A percentile compares a stretch with the other conserved stretches of the same genome.
These are phyloP conservation scores for Agrotis puta DNA, from an alignment of 2,888 invertebrate species.

Conservation along the genomic window DNA sequence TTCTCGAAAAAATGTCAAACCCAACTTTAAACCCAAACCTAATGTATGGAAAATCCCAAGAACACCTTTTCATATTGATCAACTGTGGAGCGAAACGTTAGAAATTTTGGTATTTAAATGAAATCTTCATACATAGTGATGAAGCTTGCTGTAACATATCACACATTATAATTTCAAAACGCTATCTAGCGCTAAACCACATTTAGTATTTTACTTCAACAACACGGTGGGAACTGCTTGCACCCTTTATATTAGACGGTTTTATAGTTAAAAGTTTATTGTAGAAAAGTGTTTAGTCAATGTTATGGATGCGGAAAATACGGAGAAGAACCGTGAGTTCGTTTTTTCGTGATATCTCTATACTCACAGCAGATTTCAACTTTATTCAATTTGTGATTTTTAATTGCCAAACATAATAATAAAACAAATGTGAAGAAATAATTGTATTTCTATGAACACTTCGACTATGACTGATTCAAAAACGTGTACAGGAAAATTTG, in stretches of 20 bases:
- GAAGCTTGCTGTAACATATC: slow-evolving; percentile 69
- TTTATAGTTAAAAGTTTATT: slow-evolving; percentile 2
- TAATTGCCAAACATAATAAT: background rate
- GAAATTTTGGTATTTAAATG: slow-evolving; percentile 83
- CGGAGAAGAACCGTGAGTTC: slow-evolving; percentile 49
- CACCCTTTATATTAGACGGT: background rate
- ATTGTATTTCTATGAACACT: slow-evolving; percentile 4
- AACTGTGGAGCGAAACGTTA: slow-evolving; percentile 49
- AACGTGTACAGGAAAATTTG: slow-evolving; percentile 35
- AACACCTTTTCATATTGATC: slow-evolving; percentile 52
- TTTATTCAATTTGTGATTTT: background rate
- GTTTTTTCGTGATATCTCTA: background rate
- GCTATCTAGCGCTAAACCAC: slow-evolving; percentile 74
- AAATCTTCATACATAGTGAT: slow-evolving; percentile 80
- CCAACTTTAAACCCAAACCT: slow-evolving; percentile 3
- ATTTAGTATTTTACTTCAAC: slow-evolving; percentile 45
- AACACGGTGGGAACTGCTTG: slow-evolving; percentile 26
- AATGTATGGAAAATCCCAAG: slow-evolving; percentile 43
- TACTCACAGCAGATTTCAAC: background rate
- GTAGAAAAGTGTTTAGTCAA: slow-evolving; percentile 4
- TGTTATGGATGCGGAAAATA: slow-evolving; percentile 51
- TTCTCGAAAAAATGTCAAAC: background rate
- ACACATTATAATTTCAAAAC: slow-evolving; percentile 86
- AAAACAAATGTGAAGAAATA: background rate
- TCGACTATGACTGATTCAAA: slow-evolving; percentile 17